phyloP scores from a whole-genome alignment of 2,113 vertebrate genomes.

The Microcebus murinus region DNA sequence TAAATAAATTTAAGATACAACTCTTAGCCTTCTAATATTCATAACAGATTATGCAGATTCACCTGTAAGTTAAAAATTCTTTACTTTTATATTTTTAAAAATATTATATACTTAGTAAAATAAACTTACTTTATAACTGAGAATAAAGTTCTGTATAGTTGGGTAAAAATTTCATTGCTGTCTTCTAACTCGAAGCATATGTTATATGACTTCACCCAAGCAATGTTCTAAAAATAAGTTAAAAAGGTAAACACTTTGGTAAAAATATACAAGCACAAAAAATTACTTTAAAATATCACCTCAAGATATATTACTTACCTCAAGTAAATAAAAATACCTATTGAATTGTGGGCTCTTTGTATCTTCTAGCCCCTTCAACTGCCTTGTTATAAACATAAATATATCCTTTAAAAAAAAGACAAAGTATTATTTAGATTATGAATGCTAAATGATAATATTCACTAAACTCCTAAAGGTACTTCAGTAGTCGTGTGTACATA shows the following conservation, averaged over 20 bases:
- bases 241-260: slow-evolving; percentile 4
- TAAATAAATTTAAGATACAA: neutral
- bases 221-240: slow-evolving; percentile 92
- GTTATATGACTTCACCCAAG: slow-evolving; percentile 99
- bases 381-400: slow-evolving; percentile 99
- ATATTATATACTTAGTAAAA: neutral
- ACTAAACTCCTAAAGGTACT: neutral
- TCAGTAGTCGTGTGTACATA: neutral
- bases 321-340: slow-evolving; percentile 99
- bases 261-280: slow-evolving; percentile 50
- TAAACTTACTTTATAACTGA: slow-evolving; percentile 99
- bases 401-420: slow-evolving; percentile 91
- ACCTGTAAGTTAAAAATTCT: neutral
- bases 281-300: slow-evolving; percentile 6
- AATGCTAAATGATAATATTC: slow-evolving; percentile 38
- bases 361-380: slow-evolving; percentile 98
- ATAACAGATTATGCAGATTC: neutral
- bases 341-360: slow-evolving; percentile 99
- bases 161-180: slow-evolving; percentile 99
- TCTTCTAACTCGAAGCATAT: slow-evolving; percentile 99
- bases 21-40: neutral
- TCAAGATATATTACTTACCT: slow-evolving; percentile 87
- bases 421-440: slow-evolving; percentile 57
- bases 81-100: neutral
- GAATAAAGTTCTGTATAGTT: slow-evolving; percentile 97